A percentile compares a stretch with the other conserved stretches of the same genome.
Evolutionary conservation across 2,888 invertebrate genomes (phyloP).

Genomic region (Acleris sparsana): DNA sequence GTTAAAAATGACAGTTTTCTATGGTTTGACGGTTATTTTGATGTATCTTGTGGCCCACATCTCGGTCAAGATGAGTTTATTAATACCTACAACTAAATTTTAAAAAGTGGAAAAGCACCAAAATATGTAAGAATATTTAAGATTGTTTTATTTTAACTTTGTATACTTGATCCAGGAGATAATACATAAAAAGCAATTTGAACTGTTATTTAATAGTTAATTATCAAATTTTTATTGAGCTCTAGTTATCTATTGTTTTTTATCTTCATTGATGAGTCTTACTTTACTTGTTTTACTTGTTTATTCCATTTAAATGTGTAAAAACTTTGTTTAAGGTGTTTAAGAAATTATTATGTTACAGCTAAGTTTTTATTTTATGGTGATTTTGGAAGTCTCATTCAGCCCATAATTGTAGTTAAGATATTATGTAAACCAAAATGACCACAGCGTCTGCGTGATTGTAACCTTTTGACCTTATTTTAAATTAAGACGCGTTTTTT

Average conservation of each 20-base stretch:
- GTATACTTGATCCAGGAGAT: conserved; percentile 7
- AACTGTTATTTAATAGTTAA: conserved; percentile 34
- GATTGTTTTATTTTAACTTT: conserved; percentile 3
- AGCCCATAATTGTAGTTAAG: conserved; percentile 10
- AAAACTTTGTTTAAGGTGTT: conserved; percentile 14
- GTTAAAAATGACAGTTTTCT: too few relatives aligned
- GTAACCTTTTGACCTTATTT: conserved; percentile 24
- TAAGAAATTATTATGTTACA: background rate
- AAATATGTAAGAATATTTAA: too few relatives aligned
- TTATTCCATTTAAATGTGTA: conserved; percentile 31
- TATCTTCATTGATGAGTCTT: conserved; percentile 11
- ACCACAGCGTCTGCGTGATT: conserved; percentile 13
- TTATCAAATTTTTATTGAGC: conserved; percentile 25
- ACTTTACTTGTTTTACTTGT: conserved; percentile 19
- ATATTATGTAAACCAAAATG: conserved; percentile 8
- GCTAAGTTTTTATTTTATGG: background rate
- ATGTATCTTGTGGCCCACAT: too few relatives aligned
- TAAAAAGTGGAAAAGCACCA: too few relatives aligned
- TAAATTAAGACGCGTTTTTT: conserved; percentile 2
- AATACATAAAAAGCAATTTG: conserved; percentile 24
- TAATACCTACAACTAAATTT: too few relatives aligned
- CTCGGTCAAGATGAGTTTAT: too few relatives aligned
- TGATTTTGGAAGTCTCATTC: conserved; percentile 3
- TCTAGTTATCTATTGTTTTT: conserved; percentile 32
- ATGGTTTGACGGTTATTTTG: too few relatives aligned